Percentiles rank a stretch among this genome's conserved stretches.
phyloP scores from a whole-genome alignment of 2,113 vertebrate genomes.

The Elgaria multicarinata region DNA sequence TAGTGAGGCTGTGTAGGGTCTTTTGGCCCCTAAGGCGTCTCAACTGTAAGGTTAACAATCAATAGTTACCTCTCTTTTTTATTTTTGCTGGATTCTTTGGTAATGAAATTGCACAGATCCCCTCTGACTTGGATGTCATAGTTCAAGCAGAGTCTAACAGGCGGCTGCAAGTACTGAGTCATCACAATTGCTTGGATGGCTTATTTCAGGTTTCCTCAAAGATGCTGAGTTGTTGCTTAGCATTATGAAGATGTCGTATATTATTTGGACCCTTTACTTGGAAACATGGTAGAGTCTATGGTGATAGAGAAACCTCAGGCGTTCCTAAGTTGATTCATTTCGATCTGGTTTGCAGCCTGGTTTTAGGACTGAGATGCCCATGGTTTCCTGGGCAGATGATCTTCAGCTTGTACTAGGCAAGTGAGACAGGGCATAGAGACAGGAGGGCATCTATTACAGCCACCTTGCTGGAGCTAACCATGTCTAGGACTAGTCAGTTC shows the following conservation, averaged over 20 bases:
- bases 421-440: neutral
- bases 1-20: neutral
- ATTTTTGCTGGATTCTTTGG: too few species aligned
- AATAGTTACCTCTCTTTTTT: too few species aligned
- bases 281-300: neutral
- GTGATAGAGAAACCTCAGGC: neutral
- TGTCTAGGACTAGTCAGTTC: neutral
- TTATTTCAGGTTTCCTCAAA: too few species aligned
- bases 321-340: neutral
- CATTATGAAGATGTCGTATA: too few species aligned
- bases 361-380: neutral
- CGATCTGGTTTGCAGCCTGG: neutral
- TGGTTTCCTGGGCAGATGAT: neutral
- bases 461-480: neutral
- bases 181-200: too few species aligned
- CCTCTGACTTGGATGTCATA: neutral
- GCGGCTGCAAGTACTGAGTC: too few species aligned
- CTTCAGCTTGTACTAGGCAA: neutral
- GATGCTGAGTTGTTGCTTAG: too few species aligned
- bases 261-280: neutral
- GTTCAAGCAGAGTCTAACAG: neutral
- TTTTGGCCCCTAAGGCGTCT: neutral
- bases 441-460: neutral
- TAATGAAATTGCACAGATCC: neutral
- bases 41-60: neutral